These are phyloP conservation scores for Spilosoma lubricipeda DNA, from an alignment of 2,888 invertebrate genomes.

Conservation along the genomic window DNA sequence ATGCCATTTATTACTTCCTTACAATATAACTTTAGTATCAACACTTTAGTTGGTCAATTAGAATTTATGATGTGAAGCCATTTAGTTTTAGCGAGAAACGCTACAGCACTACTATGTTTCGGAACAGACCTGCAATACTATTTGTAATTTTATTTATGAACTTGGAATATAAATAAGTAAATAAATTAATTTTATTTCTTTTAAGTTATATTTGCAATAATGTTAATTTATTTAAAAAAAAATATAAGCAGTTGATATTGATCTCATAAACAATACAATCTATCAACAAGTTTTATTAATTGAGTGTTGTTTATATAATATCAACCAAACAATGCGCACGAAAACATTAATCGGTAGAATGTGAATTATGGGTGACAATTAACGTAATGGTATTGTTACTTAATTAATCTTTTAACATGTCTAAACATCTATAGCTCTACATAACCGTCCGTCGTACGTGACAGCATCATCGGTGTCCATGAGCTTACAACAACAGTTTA, in stretches of 20 bases:
- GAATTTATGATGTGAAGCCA: conserved; percentile 31
- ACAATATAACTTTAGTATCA: conserved; percentile 39
- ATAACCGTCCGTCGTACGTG: conserved; percentile 28
- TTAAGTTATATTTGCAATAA: no score
- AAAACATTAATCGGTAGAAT: no score
- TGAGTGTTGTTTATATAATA: no score
- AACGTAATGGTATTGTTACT: neutral
- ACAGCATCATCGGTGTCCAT: conserved; percentile 24
- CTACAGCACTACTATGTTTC: conserved; percentile 14
- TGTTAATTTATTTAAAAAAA: no score
- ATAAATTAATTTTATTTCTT: neutral
- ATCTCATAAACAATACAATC: no score
- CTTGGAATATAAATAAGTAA: neutral
- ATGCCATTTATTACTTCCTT: conserved; percentile 14
- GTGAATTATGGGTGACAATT: no score
- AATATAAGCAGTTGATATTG: no score
- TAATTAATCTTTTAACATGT: neutral
- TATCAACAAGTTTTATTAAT: neutral
- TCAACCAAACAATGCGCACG: no score
- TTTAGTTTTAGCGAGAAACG: conserved; percentile 22
- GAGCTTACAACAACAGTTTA: conserved; percentile 42
- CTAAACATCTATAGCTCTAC: conserved; percentile 13
- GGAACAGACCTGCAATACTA: neutral
- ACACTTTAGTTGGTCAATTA: conserved; percentile 23
- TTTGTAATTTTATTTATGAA: neutral